A percentile compares a stretch with the other conserved stretches of the same genome.
These are phyloP conservation scores for Pogonognathellus flavescens DNA, from an alignment of 1,140 invertebrate genomes.

Conservation along the genomic window DNA sequence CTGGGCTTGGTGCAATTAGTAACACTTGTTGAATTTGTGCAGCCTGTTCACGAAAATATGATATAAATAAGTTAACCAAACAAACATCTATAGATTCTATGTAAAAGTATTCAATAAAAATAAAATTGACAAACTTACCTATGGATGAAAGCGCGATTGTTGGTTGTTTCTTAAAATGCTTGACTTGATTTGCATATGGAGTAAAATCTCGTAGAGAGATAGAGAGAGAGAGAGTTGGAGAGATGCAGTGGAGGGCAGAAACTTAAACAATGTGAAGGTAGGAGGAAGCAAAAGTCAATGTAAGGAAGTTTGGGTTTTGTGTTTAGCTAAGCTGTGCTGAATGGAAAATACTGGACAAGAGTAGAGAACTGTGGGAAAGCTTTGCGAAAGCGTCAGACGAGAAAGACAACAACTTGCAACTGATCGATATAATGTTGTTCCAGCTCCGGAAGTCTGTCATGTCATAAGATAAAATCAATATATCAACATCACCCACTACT, in stretches of 20 bases:
- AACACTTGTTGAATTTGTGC: conserved; percentile 29
- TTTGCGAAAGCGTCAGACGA: not conserved
- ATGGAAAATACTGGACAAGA: not conserved
- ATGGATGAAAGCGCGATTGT: not conserved
- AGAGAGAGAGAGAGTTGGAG: not conserved
- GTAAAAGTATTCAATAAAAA: not conserved
- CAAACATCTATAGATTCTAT: not conserved
- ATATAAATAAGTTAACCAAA: not conserved
- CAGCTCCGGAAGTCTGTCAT: conserved; percentile 41
- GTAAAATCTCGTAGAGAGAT: not conserved
- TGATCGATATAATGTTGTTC: conserved; percentile 31
- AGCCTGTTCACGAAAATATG: not conserved
- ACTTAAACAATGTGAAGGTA: not conserved
- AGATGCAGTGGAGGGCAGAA: not conserved
- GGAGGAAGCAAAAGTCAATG: not conserved
- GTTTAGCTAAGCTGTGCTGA: not conserved
- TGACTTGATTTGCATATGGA: conserved; percentile 1
- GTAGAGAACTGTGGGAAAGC: not conserved
- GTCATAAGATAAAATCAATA: conserved; percentile 45
- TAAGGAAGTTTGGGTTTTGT: not conserved
- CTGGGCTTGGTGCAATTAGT: not conserved
- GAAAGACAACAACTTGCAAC: not conserved
- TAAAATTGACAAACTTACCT: not conserved
- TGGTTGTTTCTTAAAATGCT: too few species aligned
- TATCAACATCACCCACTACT: conserved; percentile 29